Evolutionary conservation across 2,888 invertebrate species (phyloP), one percentile per base, ranked within the genome.

Genomic region (Neoaliturus tenellus): DNA sequence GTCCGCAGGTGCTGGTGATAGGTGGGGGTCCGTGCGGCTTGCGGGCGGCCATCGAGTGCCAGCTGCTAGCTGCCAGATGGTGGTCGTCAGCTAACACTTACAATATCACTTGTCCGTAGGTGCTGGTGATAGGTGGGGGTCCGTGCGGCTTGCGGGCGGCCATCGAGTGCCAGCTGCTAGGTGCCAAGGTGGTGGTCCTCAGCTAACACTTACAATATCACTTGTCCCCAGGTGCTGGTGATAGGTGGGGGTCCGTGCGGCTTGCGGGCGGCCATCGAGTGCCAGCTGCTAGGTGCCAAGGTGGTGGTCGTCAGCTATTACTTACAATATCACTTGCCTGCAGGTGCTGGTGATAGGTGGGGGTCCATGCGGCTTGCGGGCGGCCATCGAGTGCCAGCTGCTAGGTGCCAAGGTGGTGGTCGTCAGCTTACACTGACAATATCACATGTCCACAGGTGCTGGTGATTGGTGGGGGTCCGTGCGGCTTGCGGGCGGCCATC

Each of bases 161-260:
- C 41, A 99, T 99, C 86, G 99, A 99, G 91, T 97, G 98, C 82
- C 98, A 99, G 89, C 91, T 99, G 67, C 92, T 99, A 14, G 99
- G 99, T 28, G 98, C 98, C 86, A 98, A 98, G 93, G 98, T 98
- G 85, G 98, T 97, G 71, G 96, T 99, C n/a, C n/a, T n/a, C n/a
- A n/a, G n/a, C n/a, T n/a, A n/a, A n/a, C n/a, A n/a, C n/a, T n/a
- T n/a, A n/a, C n/a, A n/a, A n/a, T n/a, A n/a, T n/a, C n/a, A n/a
- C n/a, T 44, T 44, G 44, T 17, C 44, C 25, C 17, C 71, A 94
- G 93, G 93, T 94, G 41, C 93, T 99, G 87, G 96, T 99, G 87
- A 98, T 99, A 86, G 99, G 99, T 10, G 97, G 96, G 2, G 99
- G 99, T 20, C 98, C 99, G 0, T 98, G 98, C 90, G 99, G 99